Percentiles rank a stretch among this genome's conserved stretches.
Evolutionary conservation across 1,140 invertebrate species (phyloP).

Genomic region (Drosophila pseudoobscura): DNA sequence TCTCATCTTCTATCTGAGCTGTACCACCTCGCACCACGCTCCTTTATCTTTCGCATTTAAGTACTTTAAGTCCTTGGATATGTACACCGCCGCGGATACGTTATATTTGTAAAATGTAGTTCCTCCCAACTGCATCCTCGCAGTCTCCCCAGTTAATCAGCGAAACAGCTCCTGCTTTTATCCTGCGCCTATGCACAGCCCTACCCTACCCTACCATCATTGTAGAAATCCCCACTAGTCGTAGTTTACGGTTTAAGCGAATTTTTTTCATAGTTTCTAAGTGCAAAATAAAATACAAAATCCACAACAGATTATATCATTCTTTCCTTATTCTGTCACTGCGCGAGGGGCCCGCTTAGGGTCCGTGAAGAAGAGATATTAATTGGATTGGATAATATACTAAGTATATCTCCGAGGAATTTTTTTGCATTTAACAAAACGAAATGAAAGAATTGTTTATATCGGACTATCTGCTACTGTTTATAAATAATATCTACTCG

Average conservation of each 20-base stretch:
- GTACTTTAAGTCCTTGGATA: constrained; percentile 59
- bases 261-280: constrained; percentile 52
- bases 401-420: too few relatives aligned
- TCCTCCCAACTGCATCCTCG: constrained; percentile 43
- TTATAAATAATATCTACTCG: too few relatives aligned
- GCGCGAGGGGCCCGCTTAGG: too few relatives aligned
- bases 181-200: constrained; percentile 10
- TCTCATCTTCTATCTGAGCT: constrained; percentile 9
- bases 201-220: too few relatives aligned
- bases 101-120: constrained; percentile 58
- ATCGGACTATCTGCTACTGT: too few relatives aligned
- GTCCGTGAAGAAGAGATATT: too few relatives aligned
- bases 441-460: too few relatives aligned
- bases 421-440: too few relatives aligned
- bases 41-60: constrained; percentile 27
- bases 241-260: constrained; percentile 12
- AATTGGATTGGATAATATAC: too few relatives aligned
- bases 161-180: constrained; percentile 6
- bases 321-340: too few relatives aligned
- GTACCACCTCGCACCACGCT: background rate
- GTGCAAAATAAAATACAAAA: constrained; percentile 23
- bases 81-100: constrained; percentile 29
- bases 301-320: background rate
- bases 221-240: too few relatives aligned
- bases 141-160: constrained; percentile 64